Base-by-base conservation (phyloP, 2,888 invertebrate genomes). In the Mythimna vitellina region DNA sequence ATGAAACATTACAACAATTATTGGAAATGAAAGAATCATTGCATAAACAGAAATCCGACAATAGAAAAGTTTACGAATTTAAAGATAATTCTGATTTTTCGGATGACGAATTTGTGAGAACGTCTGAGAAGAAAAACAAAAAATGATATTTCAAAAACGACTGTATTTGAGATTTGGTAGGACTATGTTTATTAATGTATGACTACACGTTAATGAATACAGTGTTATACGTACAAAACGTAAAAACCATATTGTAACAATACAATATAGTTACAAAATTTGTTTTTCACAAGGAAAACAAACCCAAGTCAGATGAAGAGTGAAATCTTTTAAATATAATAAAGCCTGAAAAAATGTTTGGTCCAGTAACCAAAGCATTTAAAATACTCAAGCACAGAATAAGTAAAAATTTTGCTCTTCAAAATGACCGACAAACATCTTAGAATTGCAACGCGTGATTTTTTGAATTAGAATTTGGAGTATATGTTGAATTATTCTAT, bases 1-100 rank as follows among this genome's bases (percentile, higher is more conserved):
- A 73, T 49, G 60, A 71, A 12, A 17, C 29, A n/a, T 25, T 67
- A 2, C 75, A 60, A 61, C 22, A 22, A 8, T 25, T 14, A 51
- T 29, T 32, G 7, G 22, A 22, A 10, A 14, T 12, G 7, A 22
- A 53, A 9, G 20, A 38, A 6, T 14, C 1, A 0, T 7, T 29
- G 12, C 17, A 54, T 14, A 46, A 14, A 12, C 25, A 46, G 12
- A 12, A 8, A 66, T 9, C 6, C 17, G 12, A 32, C 0, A 73
- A 53, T 9, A 58, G 46, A 20, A 68, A 17, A 17, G 3, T 46
- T 9, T 38, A 12, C 9, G 5, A n/a, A 8, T 42, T 22, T 38
- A 10, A 12, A 12, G 25, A 8, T 14, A 32, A 25, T n/a, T 56
- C 35, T 5, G 3, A 76, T 42, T 10, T 12, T 35, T n/a, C 17